Conservation (phyloP, 2,797 vertebrate genomes). For the Peromyscus aztecus region DNA sequence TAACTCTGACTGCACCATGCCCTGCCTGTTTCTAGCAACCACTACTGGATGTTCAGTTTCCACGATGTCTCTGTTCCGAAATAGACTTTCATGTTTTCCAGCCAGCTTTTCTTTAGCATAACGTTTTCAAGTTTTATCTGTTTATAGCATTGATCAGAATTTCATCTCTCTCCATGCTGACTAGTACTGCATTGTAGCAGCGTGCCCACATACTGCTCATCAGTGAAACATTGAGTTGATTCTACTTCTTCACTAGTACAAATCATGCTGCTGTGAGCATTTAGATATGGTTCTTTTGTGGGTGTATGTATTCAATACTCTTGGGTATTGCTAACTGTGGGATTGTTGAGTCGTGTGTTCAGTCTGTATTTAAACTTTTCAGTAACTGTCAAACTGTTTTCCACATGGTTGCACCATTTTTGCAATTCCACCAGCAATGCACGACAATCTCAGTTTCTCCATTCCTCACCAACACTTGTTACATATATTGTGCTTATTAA, state of each 20-base stretch:
- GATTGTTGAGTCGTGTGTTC: not conserved
- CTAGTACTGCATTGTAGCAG: not conserved
- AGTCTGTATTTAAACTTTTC: not conserved
- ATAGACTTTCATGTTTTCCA: not conserved
- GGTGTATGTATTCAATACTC: not conserved
- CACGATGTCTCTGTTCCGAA: not conserved
- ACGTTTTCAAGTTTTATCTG: not conserved
- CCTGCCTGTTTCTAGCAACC: not conserved
- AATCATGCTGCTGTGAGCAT: not conserved
- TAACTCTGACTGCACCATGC: not conserved
- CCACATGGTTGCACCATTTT: not conserved
- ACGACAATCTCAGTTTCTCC: not conserved
- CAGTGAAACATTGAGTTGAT: not conserved
- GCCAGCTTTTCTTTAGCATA: not conserved
- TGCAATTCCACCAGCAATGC: not conserved
- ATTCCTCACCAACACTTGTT: not conserved
- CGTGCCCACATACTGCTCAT: not conserved
- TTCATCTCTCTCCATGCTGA: not conserved
- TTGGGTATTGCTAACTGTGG: not conserved
- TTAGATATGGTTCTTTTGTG: not conserved
- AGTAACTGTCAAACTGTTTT: conserved; percentile 3
- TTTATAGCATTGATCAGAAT: not conserved
- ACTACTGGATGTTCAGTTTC: not conserved
- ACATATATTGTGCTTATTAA: not conserved
- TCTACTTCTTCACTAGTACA: not conserved